These are phyloP conservation scores for Enteromius unitaeniatus DNA, from an alignment of 2,797 vertebrate genomes.

Conservation along the genomic window DNA sequence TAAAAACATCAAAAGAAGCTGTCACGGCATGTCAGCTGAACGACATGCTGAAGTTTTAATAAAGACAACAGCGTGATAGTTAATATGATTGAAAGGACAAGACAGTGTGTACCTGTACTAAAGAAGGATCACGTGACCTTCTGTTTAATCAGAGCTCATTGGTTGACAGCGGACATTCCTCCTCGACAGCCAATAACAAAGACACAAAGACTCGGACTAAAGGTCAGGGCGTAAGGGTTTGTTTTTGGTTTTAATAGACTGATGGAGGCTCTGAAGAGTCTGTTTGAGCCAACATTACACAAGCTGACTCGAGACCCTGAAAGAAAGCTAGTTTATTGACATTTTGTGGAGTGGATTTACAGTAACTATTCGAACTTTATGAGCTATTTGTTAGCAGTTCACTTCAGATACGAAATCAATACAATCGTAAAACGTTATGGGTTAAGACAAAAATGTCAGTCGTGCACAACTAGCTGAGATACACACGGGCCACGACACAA, in stretches of 20 bases:
- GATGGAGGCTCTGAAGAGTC: not conserved
- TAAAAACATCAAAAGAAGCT: not conserved
- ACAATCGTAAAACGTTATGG: not conserved
- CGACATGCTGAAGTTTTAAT: not conserved
- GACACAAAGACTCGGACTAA: not conserved
- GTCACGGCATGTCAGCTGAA: not conserved
- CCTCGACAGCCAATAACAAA: slow-evolving; percentile 1
- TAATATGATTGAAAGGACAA: not conserved
- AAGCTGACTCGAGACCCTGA: not conserved
- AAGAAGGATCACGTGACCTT: slow-evolving; percentile 13
- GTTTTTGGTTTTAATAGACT: slow-evolving; percentile 27
- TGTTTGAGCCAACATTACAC: slow-evolving; percentile 10
- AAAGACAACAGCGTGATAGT: not conserved
- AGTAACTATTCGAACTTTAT: not conserved
- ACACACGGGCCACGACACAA: not conserved
- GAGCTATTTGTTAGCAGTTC: not conserved
- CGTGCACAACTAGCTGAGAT: not conserved
- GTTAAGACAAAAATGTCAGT: not conserved
- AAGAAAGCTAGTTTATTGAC: not conserved
- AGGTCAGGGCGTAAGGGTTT: not conserved
- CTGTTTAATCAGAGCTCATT: slow-evolving; percentile 22
- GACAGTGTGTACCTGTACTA: slow-evolving; percentile 37
- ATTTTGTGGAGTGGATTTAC: not conserved
- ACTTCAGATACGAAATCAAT: not conserved
- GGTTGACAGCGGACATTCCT: slow-evolving; percentile 16